Conservation (phyloP, 2,888 invertebrate genomes). For the Dicyrtoma fusca region DNA sequence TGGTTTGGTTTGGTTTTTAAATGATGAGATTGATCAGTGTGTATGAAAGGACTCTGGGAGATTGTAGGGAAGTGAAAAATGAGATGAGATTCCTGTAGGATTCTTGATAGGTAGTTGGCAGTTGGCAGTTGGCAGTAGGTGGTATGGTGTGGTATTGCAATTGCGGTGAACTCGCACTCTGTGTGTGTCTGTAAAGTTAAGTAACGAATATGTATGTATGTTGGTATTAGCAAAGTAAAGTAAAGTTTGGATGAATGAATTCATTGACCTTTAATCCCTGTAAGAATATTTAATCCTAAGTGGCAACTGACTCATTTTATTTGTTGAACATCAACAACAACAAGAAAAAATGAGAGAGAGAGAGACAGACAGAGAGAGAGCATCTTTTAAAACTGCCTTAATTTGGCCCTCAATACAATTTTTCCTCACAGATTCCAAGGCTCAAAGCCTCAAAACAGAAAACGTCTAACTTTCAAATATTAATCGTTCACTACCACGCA, state of each 20-base stretch:
- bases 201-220: too few relatives aligned
- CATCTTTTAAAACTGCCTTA: slow-evolving; percentile 22
- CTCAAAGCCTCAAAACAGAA: too few relatives aligned
- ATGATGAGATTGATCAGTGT: too few relatives aligned
- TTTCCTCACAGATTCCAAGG: not conserved
- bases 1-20: too few relatives aligned
- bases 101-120: slow-evolving; percentile 23
- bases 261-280: slow-evolving; percentile 32
- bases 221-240: too few relatives aligned
- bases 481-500: too few relatives aligned
- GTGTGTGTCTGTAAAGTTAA: too few relatives aligned
- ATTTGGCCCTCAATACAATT: slow-evolving; percentile 7
- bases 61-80: not conserved
- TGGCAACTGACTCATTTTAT: slow-evolving; percentile 14
- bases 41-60: too few relatives aligned
- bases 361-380: too few relatives aligned
- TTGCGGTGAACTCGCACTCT: slow-evolving; percentile 17
- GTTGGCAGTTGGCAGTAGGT: slow-evolving; percentile 32
- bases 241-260: slow-evolving; percentile 4
- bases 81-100: slow-evolving; percentile 1
- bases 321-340: too few relatives aligned
- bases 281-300: not conserved
- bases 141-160: not conserved
- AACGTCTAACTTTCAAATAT: too few relatives aligned
- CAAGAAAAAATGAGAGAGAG: too few relatives aligned